Conservation (phyloP, 2,113 vertebrate genomes). For the Athene noctua region DNA sequence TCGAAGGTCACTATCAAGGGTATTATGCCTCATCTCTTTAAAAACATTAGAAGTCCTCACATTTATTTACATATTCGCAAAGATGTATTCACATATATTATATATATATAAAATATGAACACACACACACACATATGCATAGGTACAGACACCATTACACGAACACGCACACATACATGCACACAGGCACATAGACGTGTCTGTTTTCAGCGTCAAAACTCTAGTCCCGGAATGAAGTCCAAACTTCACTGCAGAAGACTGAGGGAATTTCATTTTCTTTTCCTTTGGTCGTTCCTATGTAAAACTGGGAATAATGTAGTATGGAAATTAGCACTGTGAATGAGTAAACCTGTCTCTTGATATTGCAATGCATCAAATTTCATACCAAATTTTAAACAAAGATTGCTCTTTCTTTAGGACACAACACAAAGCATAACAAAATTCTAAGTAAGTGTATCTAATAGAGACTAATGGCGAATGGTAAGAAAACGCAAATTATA, state of each 20-base stretch:
- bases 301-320: background rate
- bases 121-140: fast-evolving
- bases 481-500: background rate
- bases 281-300: background rate
- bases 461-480: background rate
- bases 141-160: background rate
- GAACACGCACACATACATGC: fast-evolving
- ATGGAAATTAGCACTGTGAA: background rate
- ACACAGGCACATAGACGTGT: fast-evolving
- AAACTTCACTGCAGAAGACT: background rate
- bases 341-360: background rate
- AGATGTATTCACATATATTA: background rate
- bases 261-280: background rate
- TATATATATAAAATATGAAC: background rate
- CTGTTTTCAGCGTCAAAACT: background rate
- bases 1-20: background rate
- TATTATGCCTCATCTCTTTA: background rate
- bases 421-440: background rate
- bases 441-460: background rate
- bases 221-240: background rate
- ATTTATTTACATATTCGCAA: background rate
- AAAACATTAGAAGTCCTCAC: background rate
- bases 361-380: background rate
- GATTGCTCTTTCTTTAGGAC: background rate
- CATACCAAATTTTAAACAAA: background rate